Conservation (phyloP, 2,888 invertebrate genomes). For the Drosophila conformis region DNA sequence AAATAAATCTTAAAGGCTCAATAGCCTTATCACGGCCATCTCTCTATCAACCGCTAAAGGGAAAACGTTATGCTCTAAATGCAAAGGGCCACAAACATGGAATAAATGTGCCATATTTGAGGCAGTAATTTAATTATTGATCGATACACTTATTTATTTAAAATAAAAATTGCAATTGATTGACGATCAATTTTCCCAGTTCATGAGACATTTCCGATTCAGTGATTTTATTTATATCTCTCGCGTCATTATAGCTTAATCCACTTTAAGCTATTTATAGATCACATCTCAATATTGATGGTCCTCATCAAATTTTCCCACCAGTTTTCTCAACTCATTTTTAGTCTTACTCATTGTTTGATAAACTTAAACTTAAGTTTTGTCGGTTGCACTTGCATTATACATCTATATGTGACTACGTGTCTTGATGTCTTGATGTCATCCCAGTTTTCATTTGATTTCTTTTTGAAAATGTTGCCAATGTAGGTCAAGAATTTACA, state of each 20-base stretch:
- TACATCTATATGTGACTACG: neutral
- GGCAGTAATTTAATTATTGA: neutral
- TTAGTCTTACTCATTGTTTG: neutral
- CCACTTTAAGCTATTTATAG: neutral
- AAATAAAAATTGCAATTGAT: neutral
- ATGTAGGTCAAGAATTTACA: constrained; percentile 57
- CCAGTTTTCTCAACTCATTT: neutral
- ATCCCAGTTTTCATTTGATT: constrained; percentile 9
- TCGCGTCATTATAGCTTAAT: neutral
- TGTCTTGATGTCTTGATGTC: constrained; percentile 9
- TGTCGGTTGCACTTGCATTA: constrained; percentile 6
- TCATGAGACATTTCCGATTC: neutral
- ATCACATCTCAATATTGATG: neutral
- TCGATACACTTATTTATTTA: neutral
- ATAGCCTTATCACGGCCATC: neutral
- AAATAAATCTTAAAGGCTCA: neutral
- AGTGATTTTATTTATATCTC: neutral
- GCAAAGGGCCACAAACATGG: neutral
- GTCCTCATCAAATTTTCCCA: neutral
- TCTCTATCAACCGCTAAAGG: neutral
- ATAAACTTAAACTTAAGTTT: constrained; percentile 1
- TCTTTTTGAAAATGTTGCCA: constrained; percentile 1
- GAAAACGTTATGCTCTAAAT: neutral
- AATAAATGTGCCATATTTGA: neutral
- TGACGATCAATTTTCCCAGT: neutral